phyloP scores from a whole-genome alignment of 2,797 vertebrate species.

The Fringilla coelebs region DNA sequence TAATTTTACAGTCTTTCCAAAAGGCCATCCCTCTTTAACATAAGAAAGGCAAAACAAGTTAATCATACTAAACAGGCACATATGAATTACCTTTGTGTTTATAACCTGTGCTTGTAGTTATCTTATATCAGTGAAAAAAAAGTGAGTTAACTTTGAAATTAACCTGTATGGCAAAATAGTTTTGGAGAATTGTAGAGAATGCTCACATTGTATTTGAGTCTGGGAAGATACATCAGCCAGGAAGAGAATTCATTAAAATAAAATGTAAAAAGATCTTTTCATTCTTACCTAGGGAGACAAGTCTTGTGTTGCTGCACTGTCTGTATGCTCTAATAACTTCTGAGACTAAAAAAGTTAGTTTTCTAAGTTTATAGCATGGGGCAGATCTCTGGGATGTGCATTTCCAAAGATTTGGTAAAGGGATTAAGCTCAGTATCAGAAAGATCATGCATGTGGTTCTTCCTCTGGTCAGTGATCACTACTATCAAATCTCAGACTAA shows the following conservation, averaged over 20 bases:
- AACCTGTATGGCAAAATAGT: not conserved
- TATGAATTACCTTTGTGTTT: not conserved
- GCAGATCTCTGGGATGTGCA: not conserved
- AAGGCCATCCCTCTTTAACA: constrained; percentile 12
- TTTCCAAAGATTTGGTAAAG: not conserved
- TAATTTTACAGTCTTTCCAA: not conserved
- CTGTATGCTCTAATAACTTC: not conserved
- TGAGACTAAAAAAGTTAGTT: not conserved
- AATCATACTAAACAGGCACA: not conserved
- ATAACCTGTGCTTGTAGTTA: not conserved
- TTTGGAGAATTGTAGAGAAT: not conserved
- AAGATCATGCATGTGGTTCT: not conserved
- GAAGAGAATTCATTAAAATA: not conserved
- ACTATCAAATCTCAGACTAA: not conserved
- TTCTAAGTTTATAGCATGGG: not conserved
- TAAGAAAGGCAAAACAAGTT: constrained; percentile 3
- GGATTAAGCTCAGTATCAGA: not conserved
- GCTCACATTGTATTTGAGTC: not conserved
- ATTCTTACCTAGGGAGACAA: not conserved
- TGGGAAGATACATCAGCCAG: not conserved
- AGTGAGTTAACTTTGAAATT: not conserved
- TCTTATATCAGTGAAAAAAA: not conserved
- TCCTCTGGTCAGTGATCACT: not conserved
- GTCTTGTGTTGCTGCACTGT: not conserved
- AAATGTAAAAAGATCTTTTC: not conserved